Base-by-base conservation (phyloP, 2,797 vertebrate genomes). In the Cichlasoma orientale region DNA sequence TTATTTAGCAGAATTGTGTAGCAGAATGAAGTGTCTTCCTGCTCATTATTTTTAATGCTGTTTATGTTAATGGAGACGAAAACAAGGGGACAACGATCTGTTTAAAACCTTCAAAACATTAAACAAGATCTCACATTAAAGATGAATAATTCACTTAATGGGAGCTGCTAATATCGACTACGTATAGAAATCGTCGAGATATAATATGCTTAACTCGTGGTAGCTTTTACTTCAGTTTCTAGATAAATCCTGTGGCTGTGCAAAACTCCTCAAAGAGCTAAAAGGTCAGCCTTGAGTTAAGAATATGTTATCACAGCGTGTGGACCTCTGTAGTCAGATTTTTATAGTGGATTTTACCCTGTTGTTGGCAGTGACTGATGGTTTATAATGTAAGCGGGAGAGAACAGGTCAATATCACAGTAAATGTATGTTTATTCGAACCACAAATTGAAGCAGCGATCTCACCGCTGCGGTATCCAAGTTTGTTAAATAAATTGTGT, bases 371-470 rank as follows among this genome's bases (percentile, higher is more conserved):
- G 41, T 14, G 63, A 68, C 18, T n/a, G 44, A 68, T 14, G 0
- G 23, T n/a, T 68, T 68, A 68, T 50, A 29, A 50, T 50, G 44
- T 29, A 50, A 68, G 44, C 31, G 44, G 44, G 44, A 7, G 25
- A 68, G 63, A 68, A 50, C 63, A 29, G 44, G 18, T 68, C 63
- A 68, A 50, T 50, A 50, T 50, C 10, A 50, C 25, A 50, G 63
- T 68, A 68, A 50, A 50, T 68, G 63, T 50, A 41, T 44, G 70
- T 72, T 72, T 56, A 41, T 72, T 56, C 31, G 23, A 33, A 56
- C 33, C 52, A 55, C 52, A 72, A 56, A 72, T 2, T 27, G 18
- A 56, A 71, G 68, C 7, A 55, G 68, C 54, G 50, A 38, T 71
- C 52, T 55, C 23, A 71, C 18, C 44, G 29, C 18, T 50, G 63